Evolutionary conservation across 2,113 vertebrate genomes (phyloP), one percentile per base, ranked within the genome.

Genomic region (Leptosomus discolor): DNA sequence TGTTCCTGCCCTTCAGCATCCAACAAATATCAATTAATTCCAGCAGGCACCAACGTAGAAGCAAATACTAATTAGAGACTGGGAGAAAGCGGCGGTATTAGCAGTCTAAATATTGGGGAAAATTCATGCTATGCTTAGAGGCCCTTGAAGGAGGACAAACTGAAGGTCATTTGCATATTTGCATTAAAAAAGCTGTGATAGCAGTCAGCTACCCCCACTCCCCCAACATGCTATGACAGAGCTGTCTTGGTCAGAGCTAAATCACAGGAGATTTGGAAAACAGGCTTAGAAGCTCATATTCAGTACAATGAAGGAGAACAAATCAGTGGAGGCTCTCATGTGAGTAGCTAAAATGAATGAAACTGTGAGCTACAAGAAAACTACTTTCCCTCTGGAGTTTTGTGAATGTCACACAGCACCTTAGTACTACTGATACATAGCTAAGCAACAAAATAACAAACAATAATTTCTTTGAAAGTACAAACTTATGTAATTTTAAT

Each of bases 1-100:
- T 97, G 92, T 92, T 97, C 81, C 87, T 96, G 85, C 90, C 94
- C 75, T 95, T 95, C 92, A 94, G 93, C 85, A 53, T 93, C 85
- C 95, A 75, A 91, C 73, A 94, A 96, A 73, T 94, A 94, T 68
- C 91, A 96, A 88, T 96, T 97, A 89, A 96, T 95, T 96, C 87
- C 90, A 91, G 89, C 90, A 96, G 87, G 77, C 89, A 71, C 23
- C 61, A 90, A 78, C 90, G 74, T 51, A 86, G 69, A 89, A 91
- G 57, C 53, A 94, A 95, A 91, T 78, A 45, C 61, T 95, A 89
- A 92, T 92, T 89, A 97, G 86, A 94, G 69, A 85, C 76, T 75
- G 75, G 69, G 61, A 92, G 86, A 80, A 87, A 96, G 19, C 57
- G 36, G 67, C 60, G 34, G 57, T 92, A 94, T 92, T 94, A 92